Evolutionary conservation across 2,113 vertebrate genomes (phyloP).

Genomic region (Scomber colias): DNA sequence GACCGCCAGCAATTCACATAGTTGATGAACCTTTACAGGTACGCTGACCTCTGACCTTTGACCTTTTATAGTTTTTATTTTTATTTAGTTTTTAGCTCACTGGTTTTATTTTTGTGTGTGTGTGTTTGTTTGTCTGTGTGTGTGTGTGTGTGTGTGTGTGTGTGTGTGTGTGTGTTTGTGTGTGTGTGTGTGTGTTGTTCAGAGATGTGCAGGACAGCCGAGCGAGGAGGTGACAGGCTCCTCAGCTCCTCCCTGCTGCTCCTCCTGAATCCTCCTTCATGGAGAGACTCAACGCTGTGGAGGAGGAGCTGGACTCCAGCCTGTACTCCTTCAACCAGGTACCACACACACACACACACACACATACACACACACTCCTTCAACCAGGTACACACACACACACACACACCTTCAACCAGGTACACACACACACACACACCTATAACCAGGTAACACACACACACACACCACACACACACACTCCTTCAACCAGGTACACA

Average conservation of each 20-base stretch:
- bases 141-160: too few relatives aligned
- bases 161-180: too few relatives aligned
- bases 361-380: constrained; percentile 76
- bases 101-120: too few relatives aligned
- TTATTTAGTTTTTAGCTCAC: too few relatives aligned
- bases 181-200: neutral
- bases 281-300: constrained; percentile 78
- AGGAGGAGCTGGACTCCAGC: constrained; percentile 90
- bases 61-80: too few relatives aligned
- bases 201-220: constrained; percentile 11
- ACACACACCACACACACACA: constrained; percentile 60
- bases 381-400: constrained; percentile 68
- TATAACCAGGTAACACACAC: too few relatives aligned
- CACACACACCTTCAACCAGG: too few relatives aligned
- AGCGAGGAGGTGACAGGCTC: neutral
- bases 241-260: constrained; percentile 59
- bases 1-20: neutral
- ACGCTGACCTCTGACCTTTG: neutral
- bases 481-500: constrained; percentile 88
- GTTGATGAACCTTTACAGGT: constrained; percentile 13
- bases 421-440: too few relatives aligned
- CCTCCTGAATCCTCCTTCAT: constrained; percentile 63
- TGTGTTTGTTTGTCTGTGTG: too few relatives aligned
- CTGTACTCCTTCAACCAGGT: constrained; percentile 29
- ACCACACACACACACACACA: constrained; percentile 20